Evolutionary conservation across 2,888 invertebrate genomes (phyloP), one percentile per base, ranked within the genome.

Genomic region (Disparrhopalites patrizii): DNA sequence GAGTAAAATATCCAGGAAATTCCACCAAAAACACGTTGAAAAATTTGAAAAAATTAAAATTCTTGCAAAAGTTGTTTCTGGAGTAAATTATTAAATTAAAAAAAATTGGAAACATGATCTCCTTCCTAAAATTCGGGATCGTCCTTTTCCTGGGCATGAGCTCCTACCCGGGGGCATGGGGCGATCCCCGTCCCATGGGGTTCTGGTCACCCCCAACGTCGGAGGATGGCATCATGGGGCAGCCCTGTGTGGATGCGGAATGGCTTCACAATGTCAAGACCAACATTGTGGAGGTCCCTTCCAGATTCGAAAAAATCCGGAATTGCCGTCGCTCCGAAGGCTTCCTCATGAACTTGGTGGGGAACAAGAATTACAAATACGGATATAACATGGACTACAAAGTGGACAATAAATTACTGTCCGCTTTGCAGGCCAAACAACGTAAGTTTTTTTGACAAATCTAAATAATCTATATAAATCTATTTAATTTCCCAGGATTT

Each of bases 271-370:
- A 52, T 13, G 25, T 52, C 7, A 52, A 27, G n/a, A 52, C 10
- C 15, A 52, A 52, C 28, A 28, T 52, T 18, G 28, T 52, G 2
- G 52, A 52, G 28, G 52, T 52, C 28, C 52, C 52, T 2, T 52
- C 52, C 3, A 52, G 52, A 28, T 52, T 52, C 18, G 52, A 52
- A n/a, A 52, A 52, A 28, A 28, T 52, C 5, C 52, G 52, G 4
- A 52, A 52, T 28, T 52, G 52, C n/a, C 52, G 52, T 1, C 10
- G 28, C 13, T 28, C 52, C 28, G 28, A 52, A 15, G 52, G 52
- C 3, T 15, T 52, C 28, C 52, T 52, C 13, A 52, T 52, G 15
- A 52, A 28, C 30, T 18, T 52, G 3, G 52, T 52, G 28, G 52
- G 52, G 28, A 52, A 52, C 18, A 52, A 52, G 15, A 13, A 15